phyloP scores from a whole-genome alignment of 1,140 invertebrate genomes.

The Agrypnia vestita region DNA sequence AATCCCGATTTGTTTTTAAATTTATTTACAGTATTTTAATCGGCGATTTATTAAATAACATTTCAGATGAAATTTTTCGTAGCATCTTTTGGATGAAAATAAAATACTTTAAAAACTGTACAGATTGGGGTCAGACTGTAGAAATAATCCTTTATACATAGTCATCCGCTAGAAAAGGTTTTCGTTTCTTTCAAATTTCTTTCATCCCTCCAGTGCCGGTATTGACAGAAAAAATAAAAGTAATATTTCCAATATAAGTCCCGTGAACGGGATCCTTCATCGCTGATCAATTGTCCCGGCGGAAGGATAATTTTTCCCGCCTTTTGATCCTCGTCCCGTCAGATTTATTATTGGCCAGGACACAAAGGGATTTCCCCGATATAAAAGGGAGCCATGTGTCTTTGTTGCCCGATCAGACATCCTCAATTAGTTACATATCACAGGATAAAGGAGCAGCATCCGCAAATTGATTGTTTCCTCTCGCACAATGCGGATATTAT shows the following conservation, averaged over 20 bases:
- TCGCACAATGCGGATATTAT: slow-evolving; percentile 10
- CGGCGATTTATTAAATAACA: no score
- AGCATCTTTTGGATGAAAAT: no score
- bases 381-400: slow-evolving; percentile 46
- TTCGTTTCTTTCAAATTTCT: neutral
- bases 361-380: slow-evolving; percentile 39
- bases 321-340: slow-evolving; percentile 18
- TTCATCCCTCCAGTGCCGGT: slow-evolving; percentile 7
- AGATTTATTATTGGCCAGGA: slow-evolving; percentile 27
- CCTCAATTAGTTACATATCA: slow-evolving; percentile 57
- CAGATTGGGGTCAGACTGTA: no score
- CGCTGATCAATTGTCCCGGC: slow-evolving; percentile 3
- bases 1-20: no score
- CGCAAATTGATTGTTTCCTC: slow-evolving; percentile 54
- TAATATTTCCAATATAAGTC: slow-evolving; percentile 7
- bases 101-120: no score
- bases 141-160: no score
- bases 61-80: no score
- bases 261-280: neutral
- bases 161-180: no score
- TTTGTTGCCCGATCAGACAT: slow-evolving; percentile 52
- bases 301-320: slow-evolving; percentile 24
- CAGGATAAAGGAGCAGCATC: slow-evolving; percentile 49
- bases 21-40: no score
- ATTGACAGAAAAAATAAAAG: slow-evolving; percentile 25